phyloP scores from a whole-genome alignment of 2,113 vertebrate species.

The Sinocyclocheilus anophthalmus region DNA sequence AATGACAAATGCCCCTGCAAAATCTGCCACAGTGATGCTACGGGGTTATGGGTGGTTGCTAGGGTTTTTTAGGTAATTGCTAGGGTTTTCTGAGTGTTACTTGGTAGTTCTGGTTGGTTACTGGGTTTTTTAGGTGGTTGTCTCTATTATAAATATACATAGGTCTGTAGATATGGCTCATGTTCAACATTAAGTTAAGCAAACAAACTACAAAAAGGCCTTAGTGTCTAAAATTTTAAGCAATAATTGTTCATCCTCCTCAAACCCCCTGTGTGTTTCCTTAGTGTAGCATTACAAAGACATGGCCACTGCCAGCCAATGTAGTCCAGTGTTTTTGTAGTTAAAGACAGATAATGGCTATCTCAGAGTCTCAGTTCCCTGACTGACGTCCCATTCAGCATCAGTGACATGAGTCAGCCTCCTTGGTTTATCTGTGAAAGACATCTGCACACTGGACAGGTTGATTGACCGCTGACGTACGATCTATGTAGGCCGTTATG shows the following conservation, averaged over 20 bases:
- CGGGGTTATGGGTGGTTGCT: neutral
- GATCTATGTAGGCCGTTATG: too few species aligned
- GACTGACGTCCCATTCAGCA: slow-evolving; percentile 56
- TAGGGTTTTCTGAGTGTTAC: neutral
- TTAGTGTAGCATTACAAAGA: slow-evolving; percentile 10
- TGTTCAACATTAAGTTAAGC: neutral
- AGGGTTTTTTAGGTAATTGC: neutral
- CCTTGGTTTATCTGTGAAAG: slow-evolving; percentile 55
- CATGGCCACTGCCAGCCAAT: neutral
- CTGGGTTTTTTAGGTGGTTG: neutral
- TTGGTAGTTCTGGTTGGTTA: neutral
- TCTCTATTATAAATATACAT: neutral
- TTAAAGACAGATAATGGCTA: slow-evolving; percentile 48
- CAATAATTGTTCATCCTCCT: neutral
- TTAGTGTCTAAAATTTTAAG: neutral
- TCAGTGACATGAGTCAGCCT: slow-evolving; percentile 52
- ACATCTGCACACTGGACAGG: slow-evolving; percentile 43
- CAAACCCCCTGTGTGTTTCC: slow-evolving; percentile 2
- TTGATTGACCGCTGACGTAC: slow-evolving; percentile 23
- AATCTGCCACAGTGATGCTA: neutral
- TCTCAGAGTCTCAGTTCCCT: slow-evolving; percentile 37
- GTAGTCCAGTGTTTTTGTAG: slow-evolving; percentile 29
- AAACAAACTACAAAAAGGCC: neutral
- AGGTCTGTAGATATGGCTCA: neutral
- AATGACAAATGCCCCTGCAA: neutral